Evolutionary conservation across 64 coral and sea anemone species (phyloP).

Genomic region (Porites australiensis): DNA sequence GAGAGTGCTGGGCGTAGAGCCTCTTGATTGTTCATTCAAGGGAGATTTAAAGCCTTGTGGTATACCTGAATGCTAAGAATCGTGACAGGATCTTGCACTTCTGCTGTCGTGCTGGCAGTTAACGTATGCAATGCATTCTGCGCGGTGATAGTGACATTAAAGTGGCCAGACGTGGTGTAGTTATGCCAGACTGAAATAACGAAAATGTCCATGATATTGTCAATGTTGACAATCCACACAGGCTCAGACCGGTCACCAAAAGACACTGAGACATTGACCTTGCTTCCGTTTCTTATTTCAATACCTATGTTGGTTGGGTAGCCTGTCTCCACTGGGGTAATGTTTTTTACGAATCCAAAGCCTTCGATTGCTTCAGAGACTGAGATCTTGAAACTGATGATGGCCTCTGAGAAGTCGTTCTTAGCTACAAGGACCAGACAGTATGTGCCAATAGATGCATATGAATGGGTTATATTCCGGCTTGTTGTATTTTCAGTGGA

Average conservation of each 20-base stretch:
- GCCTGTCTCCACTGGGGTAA: slow-evolving; percentile 19
- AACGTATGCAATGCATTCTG: slow-evolving; percentile 28
- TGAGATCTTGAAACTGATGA: not conserved
- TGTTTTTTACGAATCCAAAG: slow-evolving; percentile 19
- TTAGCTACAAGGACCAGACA: not conserved
- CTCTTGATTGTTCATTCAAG: no score
- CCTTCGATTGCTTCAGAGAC: not conserved
- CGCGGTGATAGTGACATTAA: slow-evolving; percentile 44
- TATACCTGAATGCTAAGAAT: slow-evolving; percentile 59
- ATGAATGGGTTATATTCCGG: not conserved
- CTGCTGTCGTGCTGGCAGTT: slow-evolving; percentile 4
- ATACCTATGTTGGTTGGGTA: slow-evolving; percentile 19
- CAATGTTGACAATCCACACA: not conserved
- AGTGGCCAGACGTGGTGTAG: slow-evolving; percentile 41
- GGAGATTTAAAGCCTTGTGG: not conserved
- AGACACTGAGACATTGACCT: slow-evolving; percentile 10
- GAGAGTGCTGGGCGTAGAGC: no score
- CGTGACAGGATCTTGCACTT: slow-evolving; percentile 21
- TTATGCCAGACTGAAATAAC: slow-evolving; percentile 65
- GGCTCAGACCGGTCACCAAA: slow-evolving; percentile 19
- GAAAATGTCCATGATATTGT: slow-evolving; percentile 31
- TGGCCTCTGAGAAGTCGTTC: slow-evolving; percentile 20
- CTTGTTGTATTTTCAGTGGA: slow-evolving; percentile 3
- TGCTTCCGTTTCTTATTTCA: slow-evolving; percentile 48
- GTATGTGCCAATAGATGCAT: not conserved